Evolutionary conservation across 2,888 invertebrate species (phyloP).

Genomic region (Ditylenchus weischeri): DNA sequence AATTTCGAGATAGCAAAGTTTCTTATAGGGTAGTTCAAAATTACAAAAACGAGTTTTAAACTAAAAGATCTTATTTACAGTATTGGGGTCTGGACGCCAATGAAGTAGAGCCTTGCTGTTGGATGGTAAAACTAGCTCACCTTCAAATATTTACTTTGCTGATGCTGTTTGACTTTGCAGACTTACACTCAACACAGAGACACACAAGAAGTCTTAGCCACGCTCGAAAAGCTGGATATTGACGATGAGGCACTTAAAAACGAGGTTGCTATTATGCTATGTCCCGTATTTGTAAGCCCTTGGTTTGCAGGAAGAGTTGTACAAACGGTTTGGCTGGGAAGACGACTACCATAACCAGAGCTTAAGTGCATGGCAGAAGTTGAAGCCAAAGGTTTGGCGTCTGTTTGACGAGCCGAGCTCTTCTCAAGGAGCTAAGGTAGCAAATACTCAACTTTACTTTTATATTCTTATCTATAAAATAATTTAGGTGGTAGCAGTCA

Average conservation of each 20-base stretch:
- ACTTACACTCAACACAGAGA: constrained; percentile 70
- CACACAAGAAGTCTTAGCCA: constrained; percentile 65
- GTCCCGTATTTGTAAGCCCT: constrained; percentile 1
- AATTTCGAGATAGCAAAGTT: too few relatives aligned
- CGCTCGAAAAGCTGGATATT: constrained; percentile 55
- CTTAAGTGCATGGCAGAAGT: constrained; percentile 76
- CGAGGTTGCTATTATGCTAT: constrained; percentile 25
- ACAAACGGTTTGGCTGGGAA: constrained; percentile 90
- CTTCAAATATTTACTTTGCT: constrained; percentile 16
- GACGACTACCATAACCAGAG: constrained; percentile 86
- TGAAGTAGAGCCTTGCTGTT: constrained; percentile 88
- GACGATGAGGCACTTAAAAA: constrained; percentile 47
- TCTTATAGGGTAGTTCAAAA: too few relatives aligned
- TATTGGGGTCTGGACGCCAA: constrained; percentile 95
- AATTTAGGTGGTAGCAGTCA: constrained; percentile 82
- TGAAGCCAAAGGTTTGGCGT: constrained; percentile 97
- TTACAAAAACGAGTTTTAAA: too few relatives aligned
- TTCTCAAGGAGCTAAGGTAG: constrained; percentile 89
- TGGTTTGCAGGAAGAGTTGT: constrained; percentile 46
- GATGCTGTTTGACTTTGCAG: constrained; percentile 63
- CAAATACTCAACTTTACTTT: too few relatives aligned
- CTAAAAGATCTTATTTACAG: too few relatives aligned
- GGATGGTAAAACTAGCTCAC: constrained; percentile 71
- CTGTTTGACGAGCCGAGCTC: constrained; percentile 98
- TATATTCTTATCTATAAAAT: constrained; percentile 28